A percentile compares a stretch with the other conserved stretches of the same genome.
These are phyloP conservation scores for Philopedon plagiatum DNA, from an alignment of 2,888 invertebrate species.

Conservation along the genomic window DNA sequence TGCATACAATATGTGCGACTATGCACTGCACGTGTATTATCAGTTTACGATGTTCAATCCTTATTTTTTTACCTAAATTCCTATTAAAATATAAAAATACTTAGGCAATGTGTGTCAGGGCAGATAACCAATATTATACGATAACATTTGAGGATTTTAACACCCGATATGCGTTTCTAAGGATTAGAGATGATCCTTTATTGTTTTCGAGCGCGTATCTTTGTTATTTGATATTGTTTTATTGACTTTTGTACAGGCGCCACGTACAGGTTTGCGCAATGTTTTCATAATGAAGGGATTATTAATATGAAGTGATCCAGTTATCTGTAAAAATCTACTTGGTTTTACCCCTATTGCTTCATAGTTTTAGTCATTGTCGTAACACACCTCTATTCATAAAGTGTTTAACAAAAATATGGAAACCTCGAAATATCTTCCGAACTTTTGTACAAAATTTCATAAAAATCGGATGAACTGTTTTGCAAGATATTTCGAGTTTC, in stretches of 20 bases:
- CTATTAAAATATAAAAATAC: conserved; percentile 4
- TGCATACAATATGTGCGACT: no score
- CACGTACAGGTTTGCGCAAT: background rate
- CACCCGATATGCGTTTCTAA: background rate
- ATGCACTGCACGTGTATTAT: no score
- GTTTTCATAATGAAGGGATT: no score
- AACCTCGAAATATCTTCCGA: no score
- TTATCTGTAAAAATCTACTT: background rate
- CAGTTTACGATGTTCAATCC: background rate
- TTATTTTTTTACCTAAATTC: conserved; percentile 11
- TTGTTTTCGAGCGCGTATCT: background rate
- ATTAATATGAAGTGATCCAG: background rate
- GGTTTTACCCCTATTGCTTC: background rate
- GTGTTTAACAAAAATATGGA: no score
- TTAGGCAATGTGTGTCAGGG: background rate
- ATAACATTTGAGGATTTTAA: background rate
- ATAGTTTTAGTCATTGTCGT: no score
- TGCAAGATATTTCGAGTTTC: no score
- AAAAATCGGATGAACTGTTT: no score
- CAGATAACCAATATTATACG: conserved; percentile 3
- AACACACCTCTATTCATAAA: no score
- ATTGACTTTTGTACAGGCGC: background rate
- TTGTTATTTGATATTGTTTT: conserved; percentile 1
- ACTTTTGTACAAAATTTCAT: no score
- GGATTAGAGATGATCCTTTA: conserved; percentile 14